Conservation (phyloP, 2,113 vertebrate species). For the Kobus ellipsiprymnus region DNA sequence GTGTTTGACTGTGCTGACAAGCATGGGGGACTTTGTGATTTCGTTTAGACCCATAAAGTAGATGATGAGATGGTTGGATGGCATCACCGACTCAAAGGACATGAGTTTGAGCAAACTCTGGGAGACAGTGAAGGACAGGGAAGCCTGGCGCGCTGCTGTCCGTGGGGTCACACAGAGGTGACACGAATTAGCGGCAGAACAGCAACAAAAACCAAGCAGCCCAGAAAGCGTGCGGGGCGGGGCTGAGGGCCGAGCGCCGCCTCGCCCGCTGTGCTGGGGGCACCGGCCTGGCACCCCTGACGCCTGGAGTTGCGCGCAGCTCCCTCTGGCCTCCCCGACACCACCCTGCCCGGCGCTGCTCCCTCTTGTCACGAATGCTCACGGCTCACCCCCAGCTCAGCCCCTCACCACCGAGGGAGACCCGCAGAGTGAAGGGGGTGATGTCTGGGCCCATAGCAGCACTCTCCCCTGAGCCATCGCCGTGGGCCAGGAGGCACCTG, state of each 20-base stretch:
- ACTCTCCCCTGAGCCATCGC: neutral
- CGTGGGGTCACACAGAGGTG: neutral
- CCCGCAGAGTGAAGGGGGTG: rapidly evolving
- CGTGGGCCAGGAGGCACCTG: rapidly evolving
- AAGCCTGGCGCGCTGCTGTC: neutral
- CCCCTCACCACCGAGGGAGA: neutral
- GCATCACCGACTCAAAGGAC: neutral
- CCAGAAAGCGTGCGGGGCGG: too few relatives aligned
- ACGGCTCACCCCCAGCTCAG: neutral
- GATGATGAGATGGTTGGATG: neutral
- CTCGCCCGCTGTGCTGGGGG: rapidly evolving
- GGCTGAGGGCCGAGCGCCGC: rapidly evolving
- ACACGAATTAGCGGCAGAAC: neutral
- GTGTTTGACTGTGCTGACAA: neutral
- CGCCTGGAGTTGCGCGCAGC: rapidly evolving
- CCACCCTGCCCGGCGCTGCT: rapidly evolving
- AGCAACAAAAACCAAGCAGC: neutral
- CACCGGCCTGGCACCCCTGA: rapidly evolving
- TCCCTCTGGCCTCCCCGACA: neutral
- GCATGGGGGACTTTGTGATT: neutral
- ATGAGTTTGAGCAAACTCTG: neutral
- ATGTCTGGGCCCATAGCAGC: too few relatives aligned
- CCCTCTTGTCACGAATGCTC: neutral
- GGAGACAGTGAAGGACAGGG: neutral
- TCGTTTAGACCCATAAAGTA: neutral